Conservation (phyloP, 1,140 invertebrate genomes). For the Oreohelix idahoensis region DNA sequence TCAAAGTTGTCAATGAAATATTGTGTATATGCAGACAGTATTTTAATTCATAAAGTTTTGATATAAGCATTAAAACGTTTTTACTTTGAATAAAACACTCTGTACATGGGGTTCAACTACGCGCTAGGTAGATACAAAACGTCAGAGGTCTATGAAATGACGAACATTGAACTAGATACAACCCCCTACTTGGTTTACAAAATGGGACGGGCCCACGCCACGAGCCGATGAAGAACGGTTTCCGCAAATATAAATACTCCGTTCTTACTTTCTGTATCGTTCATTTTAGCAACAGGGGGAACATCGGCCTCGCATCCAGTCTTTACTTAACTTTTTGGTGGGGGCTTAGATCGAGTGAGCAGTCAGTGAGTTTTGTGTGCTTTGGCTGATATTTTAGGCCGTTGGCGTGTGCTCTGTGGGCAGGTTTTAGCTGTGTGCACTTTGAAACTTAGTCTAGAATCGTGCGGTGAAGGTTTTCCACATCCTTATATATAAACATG, state of each 20-base stretch:
- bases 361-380: not conserved
- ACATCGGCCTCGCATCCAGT: not conserved
- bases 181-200: not conserved
- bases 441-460: not conserved
- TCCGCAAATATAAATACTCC: not conserved
- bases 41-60: no score
- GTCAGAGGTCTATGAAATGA: not conserved
- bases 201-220: not conserved
- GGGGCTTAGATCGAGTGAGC: not conserved
- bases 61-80: no score
- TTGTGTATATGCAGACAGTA: no score
- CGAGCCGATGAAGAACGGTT: not conserved
- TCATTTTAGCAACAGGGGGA: not conserved
- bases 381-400: not conserved
- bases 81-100: no score
- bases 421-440: not conserved
- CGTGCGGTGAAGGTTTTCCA: not conserved
- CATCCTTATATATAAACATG: not conserved
- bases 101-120: no score
- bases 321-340: not conserved
- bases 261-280: not conserved
- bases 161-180: not conserved
- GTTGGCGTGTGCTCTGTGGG: not conserved
- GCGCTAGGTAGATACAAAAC: no score
- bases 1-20: no score